These are phyloP conservation scores for Centropyge bicolor DNA, from an alignment of 2,797 vertebrate genomes.

Conservation along the genomic window DNA sequence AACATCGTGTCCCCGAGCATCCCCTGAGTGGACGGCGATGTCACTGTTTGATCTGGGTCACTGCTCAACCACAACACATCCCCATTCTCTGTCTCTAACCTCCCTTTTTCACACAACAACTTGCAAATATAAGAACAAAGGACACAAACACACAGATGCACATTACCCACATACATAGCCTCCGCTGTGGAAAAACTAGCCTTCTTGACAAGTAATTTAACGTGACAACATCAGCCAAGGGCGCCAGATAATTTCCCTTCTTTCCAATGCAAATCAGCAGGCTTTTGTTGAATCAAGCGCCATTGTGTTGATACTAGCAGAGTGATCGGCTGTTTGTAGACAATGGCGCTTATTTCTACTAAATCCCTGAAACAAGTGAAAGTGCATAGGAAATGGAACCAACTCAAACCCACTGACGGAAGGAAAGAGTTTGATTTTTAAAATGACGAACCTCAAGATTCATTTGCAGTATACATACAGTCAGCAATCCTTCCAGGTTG, in stretches of 20 bases:
- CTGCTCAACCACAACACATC: constrained; percentile 56
- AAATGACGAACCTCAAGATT: neutral
- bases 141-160: neutral
- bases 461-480: neutral
- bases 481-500: neutral
- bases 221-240: constrained; percentile 31
- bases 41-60: constrained; percentile 69
- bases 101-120: constrained; percentile 23
- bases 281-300: constrained; percentile 28
- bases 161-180: neutral
- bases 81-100: constrained; percentile 25
- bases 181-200: constrained; percentile 15
- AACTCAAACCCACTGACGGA: neutral
- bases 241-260: constrained; percentile 16
- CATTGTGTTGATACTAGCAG: constrained; percentile 18
- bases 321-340: constrained; percentile 30
- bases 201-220: constrained; percentile 43
- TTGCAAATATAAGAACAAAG: constrained; percentile 42
- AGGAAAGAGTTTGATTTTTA: neutral
- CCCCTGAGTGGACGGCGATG: constrained; percentile 60
- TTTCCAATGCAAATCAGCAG: constrained; percentile 38
- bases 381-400: neutral
- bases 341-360: constrained; percentile 5
- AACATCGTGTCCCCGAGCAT: constrained; percentile 57
- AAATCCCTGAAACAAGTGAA: constrained; percentile 9